Evolutionary conservation across 2,113 vertebrate species (phyloP).

Genomic region (Mugil cephalus): DNA sequence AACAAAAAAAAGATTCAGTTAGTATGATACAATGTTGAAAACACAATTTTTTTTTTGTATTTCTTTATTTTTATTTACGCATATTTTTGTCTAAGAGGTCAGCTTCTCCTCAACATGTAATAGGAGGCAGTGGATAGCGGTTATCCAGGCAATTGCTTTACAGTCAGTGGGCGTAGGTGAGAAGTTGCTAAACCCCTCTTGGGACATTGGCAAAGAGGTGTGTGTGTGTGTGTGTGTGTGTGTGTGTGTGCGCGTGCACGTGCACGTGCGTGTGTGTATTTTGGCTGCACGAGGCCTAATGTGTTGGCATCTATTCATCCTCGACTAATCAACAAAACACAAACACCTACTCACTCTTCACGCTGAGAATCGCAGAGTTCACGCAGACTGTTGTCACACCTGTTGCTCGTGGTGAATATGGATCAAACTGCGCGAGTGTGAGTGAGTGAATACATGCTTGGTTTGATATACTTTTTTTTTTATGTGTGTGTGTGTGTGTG

Average conservation of each 20-base stretch:
- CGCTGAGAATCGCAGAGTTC: conserved; percentile 60
- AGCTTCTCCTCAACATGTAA: conserved; percentile 35
- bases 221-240: conserved; percentile 32
- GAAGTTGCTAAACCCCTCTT: conserved; percentile 71
- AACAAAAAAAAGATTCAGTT: background rate
- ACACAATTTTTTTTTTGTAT: background rate
- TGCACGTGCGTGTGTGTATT: conserved; percentile 49
- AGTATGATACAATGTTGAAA: background rate
- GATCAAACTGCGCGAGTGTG: conserved; percentile 38
- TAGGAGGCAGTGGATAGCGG: conserved; percentile 30
- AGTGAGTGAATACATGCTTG: conserved; percentile 19
- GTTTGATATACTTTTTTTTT: conserved; percentile 17
- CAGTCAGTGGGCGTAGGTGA: conserved; percentile 69
- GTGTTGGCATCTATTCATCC: conserved; percentile 74
- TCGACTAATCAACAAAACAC: conserved; percentile 76
- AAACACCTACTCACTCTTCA: conserved; percentile 70
- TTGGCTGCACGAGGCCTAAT: conserved; percentile 63
- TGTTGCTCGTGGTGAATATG: conserved; percentile 64
- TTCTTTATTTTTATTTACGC: conserved; percentile 11
- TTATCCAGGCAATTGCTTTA: conserved; percentile 66
- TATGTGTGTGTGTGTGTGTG: too few relatives aligned
- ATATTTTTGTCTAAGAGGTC: conserved; percentile 37
- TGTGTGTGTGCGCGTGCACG: conserved; percentile 48
- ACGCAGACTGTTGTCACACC: conserved; percentile 74
- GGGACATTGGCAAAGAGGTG: conserved; percentile 61